phyloP scores from a whole-genome alignment of 2,797 vertebrate genomes.

The Antennarius maculatus region DNA sequence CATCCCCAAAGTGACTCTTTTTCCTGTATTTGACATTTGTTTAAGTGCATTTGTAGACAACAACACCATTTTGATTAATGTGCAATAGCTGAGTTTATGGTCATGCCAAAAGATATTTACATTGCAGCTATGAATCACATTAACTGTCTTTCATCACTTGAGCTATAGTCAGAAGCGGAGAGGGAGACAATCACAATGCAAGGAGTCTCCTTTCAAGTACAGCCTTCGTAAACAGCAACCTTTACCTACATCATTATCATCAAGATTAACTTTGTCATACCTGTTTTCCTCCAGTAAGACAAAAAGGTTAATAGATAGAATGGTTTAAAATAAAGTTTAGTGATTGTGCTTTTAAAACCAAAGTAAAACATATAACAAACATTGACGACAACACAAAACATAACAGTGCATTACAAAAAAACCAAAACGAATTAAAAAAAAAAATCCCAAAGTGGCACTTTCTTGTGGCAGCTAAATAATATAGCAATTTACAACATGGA shows the following conservation, averaged over 20 bases:
- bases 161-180: constrained; percentile 67
- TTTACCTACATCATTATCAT: constrained; percentile 91
- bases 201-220: constrained; percentile 78
- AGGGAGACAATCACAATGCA: constrained; percentile 67
- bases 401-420: constrained; percentile 99
- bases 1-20: constrained; percentile 73
- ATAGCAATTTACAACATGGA: constrained; percentile 94
- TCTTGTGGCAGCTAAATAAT: constrained; percentile 90
- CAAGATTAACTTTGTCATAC: constrained; percentile 91
- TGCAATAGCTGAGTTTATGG: constrained; percentile 77
- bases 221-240: constrained; percentile 82
- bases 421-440: constrained; percentile 47
- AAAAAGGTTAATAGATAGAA: constrained; percentile 99
- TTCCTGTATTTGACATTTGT: constrained; percentile 76
- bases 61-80: constrained; percentile 73
- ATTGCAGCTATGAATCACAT: constrained; percentile 81
- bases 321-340: constrained; percentile 99
- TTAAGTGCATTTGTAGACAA: constrained; percentile 85
- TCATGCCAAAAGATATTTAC: constrained; percentile 79
- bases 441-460: constrained; percentile 96
- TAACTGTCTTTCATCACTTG: constrained; percentile 69
- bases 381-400: constrained; percentile 82
- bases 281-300: constrained; percentile 91
- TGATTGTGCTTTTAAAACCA: constrained; percentile 99
- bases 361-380: constrained; percentile 88